phyloP scores from a whole-genome alignment of 2,888 invertebrate genomes.

The Piscicola geometra region DNA sequence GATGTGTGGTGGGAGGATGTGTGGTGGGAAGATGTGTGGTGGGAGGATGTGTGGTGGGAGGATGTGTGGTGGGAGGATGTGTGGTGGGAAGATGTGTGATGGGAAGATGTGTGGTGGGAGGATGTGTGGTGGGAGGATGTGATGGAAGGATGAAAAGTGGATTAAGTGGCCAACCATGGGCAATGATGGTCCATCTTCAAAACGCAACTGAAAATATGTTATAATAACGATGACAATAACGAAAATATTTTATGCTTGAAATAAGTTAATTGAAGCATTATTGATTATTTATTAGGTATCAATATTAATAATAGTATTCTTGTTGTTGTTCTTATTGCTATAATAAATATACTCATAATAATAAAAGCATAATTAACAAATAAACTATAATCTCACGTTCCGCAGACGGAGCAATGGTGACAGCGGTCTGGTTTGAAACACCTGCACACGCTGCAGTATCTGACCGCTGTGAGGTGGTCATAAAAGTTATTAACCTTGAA shows the following conservation, averaged over 20 bases:
- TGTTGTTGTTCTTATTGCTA: background rate
- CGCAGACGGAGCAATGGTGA: conserved; percentile 95
- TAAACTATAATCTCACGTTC: conserved; percentile 58
- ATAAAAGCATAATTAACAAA: background rate
- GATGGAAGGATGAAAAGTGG: background rate
- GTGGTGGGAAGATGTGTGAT: no score
- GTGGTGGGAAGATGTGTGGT: no score
- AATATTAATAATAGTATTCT: background rate
- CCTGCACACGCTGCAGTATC: conserved; percentile 81
- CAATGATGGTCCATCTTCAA: conserved; percentile 99
- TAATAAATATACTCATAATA: background rate
- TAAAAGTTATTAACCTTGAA: background rate
- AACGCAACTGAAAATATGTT: conserved; percentile 64
- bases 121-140: background rate
- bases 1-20: no score
- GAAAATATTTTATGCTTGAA: no score
- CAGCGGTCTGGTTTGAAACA: conserved; percentile 93
- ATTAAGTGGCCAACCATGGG: conserved; percentile 71
- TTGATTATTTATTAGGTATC: no score
- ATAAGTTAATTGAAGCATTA: no score
- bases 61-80: no score
- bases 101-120: no score
- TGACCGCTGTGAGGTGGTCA: conserved; percentile 36
- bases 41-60: no score
- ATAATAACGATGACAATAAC: no score